Evolutionary conservation across 2,888 invertebrate genomes (phyloP), one percentile per base, ranked within the genome.

Genomic region (Leptura quadrifasciata): DNA sequence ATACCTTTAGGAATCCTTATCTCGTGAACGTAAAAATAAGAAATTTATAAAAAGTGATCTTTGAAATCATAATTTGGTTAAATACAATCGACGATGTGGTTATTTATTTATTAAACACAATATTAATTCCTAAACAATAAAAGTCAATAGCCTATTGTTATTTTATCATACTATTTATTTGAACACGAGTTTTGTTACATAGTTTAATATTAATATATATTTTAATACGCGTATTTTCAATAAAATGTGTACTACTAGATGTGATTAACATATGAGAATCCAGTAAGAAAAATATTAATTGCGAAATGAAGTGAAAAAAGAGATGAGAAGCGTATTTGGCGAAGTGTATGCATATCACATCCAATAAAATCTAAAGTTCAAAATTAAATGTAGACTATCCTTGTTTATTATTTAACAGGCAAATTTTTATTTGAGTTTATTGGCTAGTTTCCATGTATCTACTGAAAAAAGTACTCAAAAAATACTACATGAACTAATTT

Each of bases 111-210:
- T 77, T 77, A 80, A 80, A 75, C 76, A 78, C 68, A 72, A 75
- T 80, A 73, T 74, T 78, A 79, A 79, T 79, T 74, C 76, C 72
- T 73, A 76, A 82, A 84, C 81, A 82, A 84, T 83, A 79, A 79
- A 84, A 84, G 83, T 82, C 81, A 82, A 84, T 82, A 79, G 81
- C 79, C 82, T 79, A 80, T 84, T 84, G 83, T 84, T 82, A 82
- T 81, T 80, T 83, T 82, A 79, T 80, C 63, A 35, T 63, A 63
- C 18, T 63, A 63, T 63, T 63, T 63, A 63, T 63, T 63, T 63
- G 63, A 18, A 18, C 35, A 39, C 12, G 39, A 35, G 63, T 63
- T 63, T 63, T 63, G 63, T 63, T 63, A 63, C 39, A 63, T 39
- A 39, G 12, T 60, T 27, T 60, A 21, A n/a, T 63, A 39, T 63